Base-by-base conservation (phyloP, 2,113 vertebrate genomes). In the Phocoena phocoena region DNA sequence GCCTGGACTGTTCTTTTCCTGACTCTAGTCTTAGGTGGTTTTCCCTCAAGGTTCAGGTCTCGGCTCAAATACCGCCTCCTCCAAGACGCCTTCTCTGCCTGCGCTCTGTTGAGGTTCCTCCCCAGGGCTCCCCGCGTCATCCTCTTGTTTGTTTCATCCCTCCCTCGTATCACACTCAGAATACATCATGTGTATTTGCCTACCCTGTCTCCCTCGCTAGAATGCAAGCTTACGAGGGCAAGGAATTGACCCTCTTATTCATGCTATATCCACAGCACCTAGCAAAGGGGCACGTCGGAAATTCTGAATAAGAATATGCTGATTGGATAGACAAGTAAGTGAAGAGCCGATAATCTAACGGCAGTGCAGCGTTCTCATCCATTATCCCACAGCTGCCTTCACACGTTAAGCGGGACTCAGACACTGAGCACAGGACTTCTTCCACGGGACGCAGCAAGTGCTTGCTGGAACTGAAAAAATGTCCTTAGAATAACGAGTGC, bases 101-200 rank as follows among this genome's bases (percentile, higher is more conserved):
- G 60, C 1, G 13, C 20, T 70, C 14, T 50, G 18, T 26, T 41
- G 20, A 31, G 17, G 26, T 3, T 20, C 9, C 9, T 36, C 18
- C 26, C 10, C 21, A 70, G 41, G 8, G 3, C 14, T 17, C 4
- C 4, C 5, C 0, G 0, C 23, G 1, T 21, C 38, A 47, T 4
- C 41, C 18, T 81, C 12, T 55, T 44, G 2, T 68, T 73, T 41
- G 21, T 33, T 53, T 65, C n/a, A 38, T 26, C 33, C 13, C 38
- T 55, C 4, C 1, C 8, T 33, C 28, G 6, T 41, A n/a, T 62
- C 3, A 60, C 60, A 21, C 38, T 71, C 20, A 2, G 28, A 58
- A 53, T 82, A 26, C 3, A 17, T 36, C 47, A 20, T 7, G 26
- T 28, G 31, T 38, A 53, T 31, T 47, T 86, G 60, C 33, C 44